phyloP scores from a whole-genome alignment of 2,113 vertebrate genomes.

The Sula dactylatra region DNA sequence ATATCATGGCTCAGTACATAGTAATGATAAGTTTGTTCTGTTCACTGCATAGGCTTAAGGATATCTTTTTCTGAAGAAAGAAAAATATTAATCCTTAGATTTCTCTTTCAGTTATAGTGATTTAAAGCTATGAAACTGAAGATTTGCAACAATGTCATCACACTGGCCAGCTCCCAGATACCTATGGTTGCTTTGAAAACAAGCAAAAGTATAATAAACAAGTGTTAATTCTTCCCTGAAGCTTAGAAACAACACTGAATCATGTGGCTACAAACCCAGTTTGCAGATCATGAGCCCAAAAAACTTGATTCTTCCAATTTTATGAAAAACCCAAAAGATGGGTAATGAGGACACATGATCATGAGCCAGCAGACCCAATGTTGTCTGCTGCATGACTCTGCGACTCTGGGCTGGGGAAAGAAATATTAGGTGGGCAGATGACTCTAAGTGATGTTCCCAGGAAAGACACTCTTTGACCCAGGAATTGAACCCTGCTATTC shows the following conservation, averaged over 20 bases:
- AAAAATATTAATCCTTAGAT: slow-evolving; percentile 18
- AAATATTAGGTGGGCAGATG: not conserved
- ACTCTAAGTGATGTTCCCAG: not conserved
- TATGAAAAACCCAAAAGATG: not conserved
- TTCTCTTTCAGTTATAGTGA: not conserved
- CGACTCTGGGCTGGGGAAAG: not conserved
- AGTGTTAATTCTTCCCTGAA: not conserved
- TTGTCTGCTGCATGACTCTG: not conserved
- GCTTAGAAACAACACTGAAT: not conserved
- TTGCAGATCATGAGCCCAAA: not conserved
- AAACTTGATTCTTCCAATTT: not conserved
- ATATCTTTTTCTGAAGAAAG: not conserved
- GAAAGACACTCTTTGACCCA: not conserved
- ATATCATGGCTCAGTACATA: slow-evolving; percentile 23
- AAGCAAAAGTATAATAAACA: not conserved
- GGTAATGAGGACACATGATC: not conserved
- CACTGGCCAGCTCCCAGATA: not conserved
- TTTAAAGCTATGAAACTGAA: not conserved
- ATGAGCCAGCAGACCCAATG: not conserved
- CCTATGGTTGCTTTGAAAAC: not conserved
- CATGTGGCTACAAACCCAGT: not conserved
- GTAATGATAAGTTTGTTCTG: slow-evolving; percentile 38
- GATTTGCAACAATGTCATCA: not conserved
- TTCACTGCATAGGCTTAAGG: slow-evolving; percentile 1
- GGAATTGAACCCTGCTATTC: not conserved